phyloP scores from a whole-genome alignment of 2,113 vertebrate species.

The Alosa alosa region DNA sequence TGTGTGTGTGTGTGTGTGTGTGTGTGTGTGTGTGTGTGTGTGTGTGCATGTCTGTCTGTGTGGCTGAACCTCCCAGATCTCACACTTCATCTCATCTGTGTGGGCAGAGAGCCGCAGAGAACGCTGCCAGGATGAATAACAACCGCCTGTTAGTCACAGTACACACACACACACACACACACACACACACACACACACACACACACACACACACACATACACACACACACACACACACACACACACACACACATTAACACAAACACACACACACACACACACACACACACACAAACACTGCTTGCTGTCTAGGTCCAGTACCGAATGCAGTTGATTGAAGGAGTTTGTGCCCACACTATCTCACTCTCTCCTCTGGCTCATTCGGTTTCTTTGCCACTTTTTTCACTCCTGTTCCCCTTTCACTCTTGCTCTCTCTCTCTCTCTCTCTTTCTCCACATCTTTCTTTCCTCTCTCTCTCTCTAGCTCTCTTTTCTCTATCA shows the following conservation, averaged over 20 bases:
- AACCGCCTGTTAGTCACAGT: constrained; percentile 24
- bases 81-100: constrained; percentile 28
- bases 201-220: neutral
- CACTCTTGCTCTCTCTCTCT: neutral
- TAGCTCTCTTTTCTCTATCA: too few relatives aligned
- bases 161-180: constrained; percentile 8
- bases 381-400: neutral
- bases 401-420: neutral
- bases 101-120: neutral
- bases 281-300: too few relatives aligned
- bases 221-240: neutral
- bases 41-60: neutral
- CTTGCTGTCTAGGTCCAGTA: too few relatives aligned
- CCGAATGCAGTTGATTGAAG: too few relatives aligned
- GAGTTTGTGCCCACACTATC: neutral
- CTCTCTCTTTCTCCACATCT: neutral
- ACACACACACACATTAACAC: neutral
- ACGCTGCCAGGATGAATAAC: constrained; percentile 27
- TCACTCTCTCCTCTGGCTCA: neutral
- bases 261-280: too few relatives aligned
- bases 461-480: neutral
- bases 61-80: neutral
- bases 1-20: too few relatives aligned
- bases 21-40: neutral
- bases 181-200: constrained; percentile 10